Evolutionary conservation across 2,888 invertebrate species (phyloP).

Genomic region (Hesperia comma): DNA sequence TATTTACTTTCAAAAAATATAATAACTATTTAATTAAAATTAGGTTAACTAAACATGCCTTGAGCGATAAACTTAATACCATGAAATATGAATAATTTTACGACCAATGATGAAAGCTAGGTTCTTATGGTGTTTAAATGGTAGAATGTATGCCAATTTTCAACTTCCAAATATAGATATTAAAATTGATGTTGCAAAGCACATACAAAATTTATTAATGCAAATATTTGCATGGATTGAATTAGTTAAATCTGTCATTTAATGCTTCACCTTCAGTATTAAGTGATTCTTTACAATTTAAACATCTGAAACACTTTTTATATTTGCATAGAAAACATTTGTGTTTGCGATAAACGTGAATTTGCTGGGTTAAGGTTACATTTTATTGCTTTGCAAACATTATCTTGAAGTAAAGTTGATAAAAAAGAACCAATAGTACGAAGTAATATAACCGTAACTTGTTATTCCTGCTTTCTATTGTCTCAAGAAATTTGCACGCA

Average conservation of each 20-base stretch:
- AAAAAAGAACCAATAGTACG: background rate
- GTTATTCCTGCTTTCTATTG: slow-evolving; percentile 34
- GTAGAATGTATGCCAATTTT: too few relatives aligned
- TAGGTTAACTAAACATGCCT: too few relatives aligned
- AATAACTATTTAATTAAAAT: too few relatives aligned
- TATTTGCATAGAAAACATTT: slow-evolving; percentile 39
- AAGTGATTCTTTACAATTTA: slow-evolving; percentile 10
- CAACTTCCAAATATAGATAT: too few relatives aligned
- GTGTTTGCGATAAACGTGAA: slow-evolving; percentile 38
- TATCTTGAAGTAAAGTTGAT: slow-evolving; percentile 14
- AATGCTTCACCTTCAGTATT: slow-evolving; percentile 25
- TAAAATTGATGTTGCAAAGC: background rate
- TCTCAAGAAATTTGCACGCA: slow-evolving; percentile 35
- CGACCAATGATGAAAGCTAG: too few relatives aligned
- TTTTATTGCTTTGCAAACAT: slow-evolving; percentile 23
- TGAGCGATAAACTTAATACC: too few relatives aligned
- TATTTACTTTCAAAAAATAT: too few relatives aligned
- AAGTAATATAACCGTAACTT: slow-evolving; percentile 17
- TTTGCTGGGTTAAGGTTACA: slow-evolving; percentile 44
- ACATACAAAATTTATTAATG: background rate
- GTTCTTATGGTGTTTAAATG: too few relatives aligned
- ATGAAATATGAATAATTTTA: too few relatives aligned
- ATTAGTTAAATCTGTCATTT: background rate
- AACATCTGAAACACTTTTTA: slow-evolving; percentile 18
- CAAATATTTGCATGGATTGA: background rate